Base-by-base conservation (phyloP, 2,888 invertebrate genomes). In the Trichogramma dendrolimi region DNA sequence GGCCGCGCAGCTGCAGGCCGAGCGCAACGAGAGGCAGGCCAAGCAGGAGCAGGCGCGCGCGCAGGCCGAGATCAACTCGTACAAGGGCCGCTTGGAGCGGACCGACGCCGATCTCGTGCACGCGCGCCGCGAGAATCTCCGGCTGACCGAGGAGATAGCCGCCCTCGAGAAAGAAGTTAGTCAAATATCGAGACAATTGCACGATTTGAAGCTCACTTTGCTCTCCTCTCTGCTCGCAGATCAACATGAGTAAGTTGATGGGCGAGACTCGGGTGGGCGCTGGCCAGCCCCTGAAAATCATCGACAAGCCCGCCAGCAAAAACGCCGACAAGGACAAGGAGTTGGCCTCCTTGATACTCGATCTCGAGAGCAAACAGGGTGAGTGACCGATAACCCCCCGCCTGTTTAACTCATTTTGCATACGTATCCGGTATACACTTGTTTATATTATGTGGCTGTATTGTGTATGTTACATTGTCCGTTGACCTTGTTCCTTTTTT, bases 281-380 rank as follows among this genome's bases (percentile, higher is more conserved):
- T 4, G 10, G 11, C 10, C 27, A 6, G 48, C 27, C 27, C 27
- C 27, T 27, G 27, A 27, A 27, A 2, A 2, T 27, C 27, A 2
- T 27, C 27, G 27, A 27, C 27, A 61, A 58, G 43, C 58, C 48
- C 48, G 27, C 6, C 11, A 5, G n/a, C 60, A n/a, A 1, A 50
- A 0, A 61, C 56, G 14, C 1, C 11, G 10, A n/a, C 51, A 80
- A 65, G 67, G 73, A 44, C 68, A 74, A 62, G 70, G 73, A 61
- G 59, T 63, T 61, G 62, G 69, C 88, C 40, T 84, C 88, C 14
- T 86, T 90, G 81, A 84, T 92, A 52, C 86, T 88, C 67, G 87
- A 89, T 59, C 88, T 92, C 84, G 92, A 92, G 73, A 86, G 87
- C 41, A 92, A 91, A 78, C 91, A 92, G 80, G 90, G 92, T 92